A percentile compares a stretch with the other conserved stretches of the same genome.
phyloP scores from a whole-genome alignment of 2,888 invertebrate genomes.

The Hirtodrosophila cameraria region DNA sequence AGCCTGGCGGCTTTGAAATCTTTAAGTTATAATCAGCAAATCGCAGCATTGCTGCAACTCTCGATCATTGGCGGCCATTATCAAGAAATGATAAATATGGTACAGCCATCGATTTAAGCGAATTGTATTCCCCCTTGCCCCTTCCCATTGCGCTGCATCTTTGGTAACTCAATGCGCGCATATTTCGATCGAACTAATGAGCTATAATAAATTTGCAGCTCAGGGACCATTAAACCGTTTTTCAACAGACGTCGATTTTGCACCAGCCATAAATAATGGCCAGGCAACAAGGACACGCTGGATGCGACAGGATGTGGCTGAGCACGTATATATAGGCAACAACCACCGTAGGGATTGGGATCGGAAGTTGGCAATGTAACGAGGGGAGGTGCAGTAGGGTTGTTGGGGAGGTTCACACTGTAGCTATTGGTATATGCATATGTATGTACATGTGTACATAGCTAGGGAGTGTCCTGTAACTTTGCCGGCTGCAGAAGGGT shows the following conservation, averaged over 20 bases:
- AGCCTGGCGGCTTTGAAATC: no score
- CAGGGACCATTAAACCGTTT: constrained; percentile 68
- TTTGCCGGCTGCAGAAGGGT: constrained; percentile 52
- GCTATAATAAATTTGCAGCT: constrained; percentile 72
- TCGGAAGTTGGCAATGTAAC: constrained; percentile 56
- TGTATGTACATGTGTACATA: no score
- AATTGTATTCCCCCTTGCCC: background rate
- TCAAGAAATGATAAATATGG: background rate
- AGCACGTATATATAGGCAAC: constrained; percentile 62
- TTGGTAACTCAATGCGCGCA: constrained; percentile 22
- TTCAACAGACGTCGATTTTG: constrained; percentile 75
- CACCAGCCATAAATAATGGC: constrained; percentile 76
- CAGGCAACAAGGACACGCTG: constrained; percentile 41
- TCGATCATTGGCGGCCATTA: constrained; percentile 15
- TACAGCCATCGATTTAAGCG: constrained; percentile 30
- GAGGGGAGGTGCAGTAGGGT: constrained; percentile 6
- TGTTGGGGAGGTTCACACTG: background rate
- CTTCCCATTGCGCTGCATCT: no score
- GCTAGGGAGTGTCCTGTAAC: constrained; percentile 57
- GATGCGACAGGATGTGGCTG: constrained; percentile 63
- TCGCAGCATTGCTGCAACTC: no score
- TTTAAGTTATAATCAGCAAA: no score
- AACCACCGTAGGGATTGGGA: constrained; percentile 63
- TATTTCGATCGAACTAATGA: constrained; percentile 69
- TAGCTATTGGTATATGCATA: no score